Percentiles rank a stretch among this genome's conserved stretches.
Conservation (phyloP, 1,140 invertebrate species). For the Schlechtendalia chinensis region DNA sequence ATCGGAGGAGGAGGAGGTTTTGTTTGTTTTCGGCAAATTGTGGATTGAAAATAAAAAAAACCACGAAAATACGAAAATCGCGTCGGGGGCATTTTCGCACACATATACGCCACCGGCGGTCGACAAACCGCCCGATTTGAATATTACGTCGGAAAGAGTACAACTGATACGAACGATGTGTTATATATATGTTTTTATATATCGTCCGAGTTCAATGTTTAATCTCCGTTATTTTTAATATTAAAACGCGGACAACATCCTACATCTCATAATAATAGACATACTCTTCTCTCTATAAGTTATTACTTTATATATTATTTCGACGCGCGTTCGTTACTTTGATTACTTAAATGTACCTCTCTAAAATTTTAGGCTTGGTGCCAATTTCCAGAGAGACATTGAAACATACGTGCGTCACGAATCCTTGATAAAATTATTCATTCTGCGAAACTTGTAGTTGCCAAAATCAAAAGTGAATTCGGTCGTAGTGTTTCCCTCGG, state of each 20-base stretch:
- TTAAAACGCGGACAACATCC: too few species aligned
- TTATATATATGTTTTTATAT: neutral
- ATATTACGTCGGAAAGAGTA: neutral
- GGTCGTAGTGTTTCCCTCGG: neutral
- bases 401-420: neutral
- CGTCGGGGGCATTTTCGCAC: neutral
- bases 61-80: neutral
- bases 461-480: constrained; percentile 29
- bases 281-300: too few species aligned
- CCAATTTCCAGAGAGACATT: neutral
- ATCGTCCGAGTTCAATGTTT: too few species aligned
- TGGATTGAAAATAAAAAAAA: neutral
- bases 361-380: neutral
- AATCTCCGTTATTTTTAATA: too few species aligned
- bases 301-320: neutral
- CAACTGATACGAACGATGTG: too few species aligned
- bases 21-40: constrained; percentile 26
- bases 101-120: too few species aligned
- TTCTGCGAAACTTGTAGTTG: constrained; percentile 1
- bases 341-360: constrained; percentile 1
- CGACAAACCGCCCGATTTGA: neutral
- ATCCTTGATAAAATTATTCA: neutral
- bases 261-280: too few species aligned
- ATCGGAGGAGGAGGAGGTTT: neutral
- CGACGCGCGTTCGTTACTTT: neutral